A percentile compares a stretch with the other conserved stretches of the same genome.
These are phyloP conservation scores for Paragorgia papillata DNA, from an alignment of 92 coral and sea anemone genomes.

Conservation along the genomic window DNA sequence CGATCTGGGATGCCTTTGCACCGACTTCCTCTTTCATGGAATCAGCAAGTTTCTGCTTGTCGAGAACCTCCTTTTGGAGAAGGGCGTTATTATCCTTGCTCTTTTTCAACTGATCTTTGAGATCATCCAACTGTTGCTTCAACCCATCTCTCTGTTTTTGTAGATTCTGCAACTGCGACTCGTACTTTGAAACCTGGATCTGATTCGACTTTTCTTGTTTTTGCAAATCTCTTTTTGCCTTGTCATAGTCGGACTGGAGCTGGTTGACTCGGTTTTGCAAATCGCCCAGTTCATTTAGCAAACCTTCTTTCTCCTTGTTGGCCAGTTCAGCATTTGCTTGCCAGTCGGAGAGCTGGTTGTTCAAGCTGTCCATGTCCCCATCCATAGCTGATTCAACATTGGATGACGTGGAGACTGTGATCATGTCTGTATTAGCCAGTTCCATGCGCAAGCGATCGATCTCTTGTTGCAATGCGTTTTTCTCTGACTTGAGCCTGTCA, in stretches of 20 bases:
- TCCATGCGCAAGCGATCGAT: conserved; percentile 81
- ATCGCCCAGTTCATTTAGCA: conserved; percentile 76
- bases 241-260: conserved; percentile 80
- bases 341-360: conserved; percentile 86
- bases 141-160: conserved; percentile 86
- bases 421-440: conserved; percentile 76
- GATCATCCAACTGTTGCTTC: conserved; percentile 77
- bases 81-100: conserved; percentile 77
- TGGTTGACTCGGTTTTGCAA: conserved; percentile 82
- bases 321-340: conserved; percentile 83
- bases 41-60: conserved; percentile 81
- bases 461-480: conserved; percentile 66
- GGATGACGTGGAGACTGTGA: conserved; percentile 66
- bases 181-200: conserved; percentile 81
- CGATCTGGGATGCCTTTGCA: conserved; percentile 73
- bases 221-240: conserved; percentile 82
- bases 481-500: conserved; percentile 79
- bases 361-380: conserved; percentile 74
- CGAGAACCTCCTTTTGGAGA: conserved; percentile 86
- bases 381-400: conserved; percentile 52
- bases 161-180: conserved; percentile 84
- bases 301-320: conserved; percentile 91
- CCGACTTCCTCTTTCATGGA: conserved; percentile 76
- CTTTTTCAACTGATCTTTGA: conserved; percentile 80
- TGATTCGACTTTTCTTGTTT: conserved; percentile 79